phyloP scores from a whole-genome alignment of 2,797 vertebrate species.

The Melanotaenia boesemani region DNA sequence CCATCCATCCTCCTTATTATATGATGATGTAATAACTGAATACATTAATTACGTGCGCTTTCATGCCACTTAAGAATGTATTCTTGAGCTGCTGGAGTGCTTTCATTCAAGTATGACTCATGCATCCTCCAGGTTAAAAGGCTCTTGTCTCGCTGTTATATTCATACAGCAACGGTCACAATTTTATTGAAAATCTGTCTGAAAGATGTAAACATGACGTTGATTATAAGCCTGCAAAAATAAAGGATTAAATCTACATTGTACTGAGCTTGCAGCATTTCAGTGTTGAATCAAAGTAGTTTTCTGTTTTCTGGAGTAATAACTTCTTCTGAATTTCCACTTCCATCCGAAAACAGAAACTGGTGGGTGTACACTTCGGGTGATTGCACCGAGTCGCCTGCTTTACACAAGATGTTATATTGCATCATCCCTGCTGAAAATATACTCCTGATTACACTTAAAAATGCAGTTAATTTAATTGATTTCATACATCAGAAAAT shows the following conservation, averaged over 20 bases:
- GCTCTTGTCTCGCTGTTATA: slow-evolving; percentile 8
- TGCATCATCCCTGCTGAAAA: slow-evolving; percentile 7
- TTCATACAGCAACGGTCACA: slow-evolving; percentile 2
- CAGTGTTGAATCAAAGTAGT: neutral
- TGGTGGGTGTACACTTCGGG: neutral
- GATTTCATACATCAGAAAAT: neutral
- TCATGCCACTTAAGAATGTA: slow-evolving; percentile 5
- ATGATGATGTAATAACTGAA: neutral
- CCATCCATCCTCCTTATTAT: neutral
- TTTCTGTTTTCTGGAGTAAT: neutral
- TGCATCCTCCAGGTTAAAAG: slow-evolving; percentile 1
- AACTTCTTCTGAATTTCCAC: slow-evolving; percentile 34
- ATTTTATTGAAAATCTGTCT: slow-evolving; percentile 17
- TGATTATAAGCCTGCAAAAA: neutral
- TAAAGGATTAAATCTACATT: neutral
- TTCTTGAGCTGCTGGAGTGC: slow-evolving; percentile 36
- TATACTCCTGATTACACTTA: neutral
- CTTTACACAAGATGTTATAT: neutral
- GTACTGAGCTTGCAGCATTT: neutral
- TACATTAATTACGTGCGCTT: neutral
- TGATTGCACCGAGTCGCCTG: slow-evolving; percentile 7
- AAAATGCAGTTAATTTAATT: neutral
- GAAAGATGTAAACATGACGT: neutral
- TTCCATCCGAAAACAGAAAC: slow-evolving; percentile 40
- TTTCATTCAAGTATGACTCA: slow-evolving; percentile 51